These are phyloP conservation scores for Sturmia bella DNA, from an alignment of 2,888 invertebrate genomes.

Conservation along the genomic window DNA sequence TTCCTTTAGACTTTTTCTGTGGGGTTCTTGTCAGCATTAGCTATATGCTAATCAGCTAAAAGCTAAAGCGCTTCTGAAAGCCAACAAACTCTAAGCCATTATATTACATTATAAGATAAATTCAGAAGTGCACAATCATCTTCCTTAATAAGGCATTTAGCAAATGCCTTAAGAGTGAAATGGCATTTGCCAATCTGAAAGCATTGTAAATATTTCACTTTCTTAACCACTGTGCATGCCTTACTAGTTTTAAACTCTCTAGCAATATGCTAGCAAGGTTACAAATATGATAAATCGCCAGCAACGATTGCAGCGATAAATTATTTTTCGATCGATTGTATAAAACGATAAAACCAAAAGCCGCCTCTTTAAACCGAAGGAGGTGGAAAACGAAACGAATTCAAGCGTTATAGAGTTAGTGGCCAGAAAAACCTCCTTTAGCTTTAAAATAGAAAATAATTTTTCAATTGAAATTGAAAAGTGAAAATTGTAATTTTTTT, in stretches of 20 bases:
- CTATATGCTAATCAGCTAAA: too few species aligned
- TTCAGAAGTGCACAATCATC: too few species aligned
- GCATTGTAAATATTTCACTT: background rate
- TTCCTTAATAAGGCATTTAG: too few species aligned
- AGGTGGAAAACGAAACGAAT: background rate
- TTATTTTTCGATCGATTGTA: slow-evolving; percentile 73
- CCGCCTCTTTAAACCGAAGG: slow-evolving; percentile 49
- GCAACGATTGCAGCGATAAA: slow-evolving; percentile 79
- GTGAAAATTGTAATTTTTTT: slow-evolving; percentile 50
- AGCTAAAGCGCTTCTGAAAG: too few species aligned
- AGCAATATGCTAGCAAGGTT: slow-evolving; percentile 30
- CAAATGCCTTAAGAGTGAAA: too few species aligned
- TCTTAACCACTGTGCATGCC: slow-evolving; percentile 45
- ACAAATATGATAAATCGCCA: slow-evolving; percentile 80
- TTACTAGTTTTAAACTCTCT: slow-evolving; percentile 29
- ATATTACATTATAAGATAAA: too few species aligned
- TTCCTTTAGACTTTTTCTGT: too few species aligned
- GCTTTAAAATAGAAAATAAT: slow-evolving; percentile 41
- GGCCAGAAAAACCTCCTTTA: slow-evolving; percentile 16
- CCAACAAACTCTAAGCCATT: too few species aligned
- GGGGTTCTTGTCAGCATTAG: too few species aligned
- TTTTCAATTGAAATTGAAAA: slow-evolving; percentile 65
- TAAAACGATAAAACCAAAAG: slow-evolving; percentile 68
- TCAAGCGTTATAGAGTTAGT: slow-evolving; percentile 20
- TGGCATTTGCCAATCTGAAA: too few species aligned